Evolutionary conservation across 2,113 vertebrate genomes (phyloP), one percentile per base, ranked within the genome.

Genomic region (Leucopsar rothschildi): DNA sequence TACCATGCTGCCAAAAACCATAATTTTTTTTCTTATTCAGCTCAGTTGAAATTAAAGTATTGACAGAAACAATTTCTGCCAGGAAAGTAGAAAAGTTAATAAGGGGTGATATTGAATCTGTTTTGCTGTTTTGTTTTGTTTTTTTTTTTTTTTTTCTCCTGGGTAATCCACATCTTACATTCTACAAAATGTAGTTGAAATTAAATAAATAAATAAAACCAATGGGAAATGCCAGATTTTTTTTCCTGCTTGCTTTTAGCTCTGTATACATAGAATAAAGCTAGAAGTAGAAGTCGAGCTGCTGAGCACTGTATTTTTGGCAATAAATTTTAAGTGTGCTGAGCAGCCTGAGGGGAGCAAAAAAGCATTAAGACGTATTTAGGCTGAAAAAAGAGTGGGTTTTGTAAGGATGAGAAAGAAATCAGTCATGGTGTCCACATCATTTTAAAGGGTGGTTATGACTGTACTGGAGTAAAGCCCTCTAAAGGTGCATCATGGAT

Each of bases 301-400:
- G 45, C 59, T 81, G 76, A 96, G 56, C 44, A 76, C 49, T 40
- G 49, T 73, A 33, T 53, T 90, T 93, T 93, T 64, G 69, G 33
- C 44, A 86, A 55, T 84, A 77, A 61, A 79, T 96, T 84, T 96
- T 50, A 72, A 86, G 37, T 82, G 70, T 88, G 10, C 90, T 88
- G 65, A 65, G 61, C 25, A 91, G 72, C 44, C 72, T 96, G 31
- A 63, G 79, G 53, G 61, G 64, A 96, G 37, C 86, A 60, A 25
- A 88, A 94, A 89, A 87, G 7, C 23, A 88, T 94, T 92, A 87
- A 89, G 81, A 90, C 53, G 52, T 39, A 93, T 95, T 96, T 96
- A 96, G 92, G 82, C 55, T 90, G 92, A 94, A 86, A 86, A 91
- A 56, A 40, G 23, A 88, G 24, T 84, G 37, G 72, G 70, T 91